Conservation (phyloP, 2,113 vertebrate genomes). For the Poecilia latipinna region DNA sequence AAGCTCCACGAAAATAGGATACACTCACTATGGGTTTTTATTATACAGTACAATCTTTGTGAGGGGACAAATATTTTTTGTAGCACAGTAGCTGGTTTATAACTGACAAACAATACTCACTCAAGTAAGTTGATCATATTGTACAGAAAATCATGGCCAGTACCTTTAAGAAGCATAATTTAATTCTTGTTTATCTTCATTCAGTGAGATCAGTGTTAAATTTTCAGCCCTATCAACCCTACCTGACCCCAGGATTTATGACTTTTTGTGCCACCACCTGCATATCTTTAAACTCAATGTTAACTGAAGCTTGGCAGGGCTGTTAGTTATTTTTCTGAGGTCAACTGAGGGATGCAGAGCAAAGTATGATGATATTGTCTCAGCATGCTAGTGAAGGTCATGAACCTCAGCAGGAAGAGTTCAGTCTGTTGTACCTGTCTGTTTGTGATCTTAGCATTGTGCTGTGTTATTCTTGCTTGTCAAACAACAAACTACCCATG, state of each 20-base stretch:
- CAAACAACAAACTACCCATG: conserved; percentile 17
- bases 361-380: conserved; percentile 46
- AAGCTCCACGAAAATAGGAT: too few relatives aligned
- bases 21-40: too few relatives aligned
- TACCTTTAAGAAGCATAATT: too few relatives aligned
- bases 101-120: background rate
- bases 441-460: conserved; percentile 19
- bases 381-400: conserved; percentile 51
- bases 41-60: background rate
- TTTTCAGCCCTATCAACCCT: conserved; percentile 4
- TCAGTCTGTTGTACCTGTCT: conserved; percentile 35
- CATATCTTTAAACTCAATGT: conserved; percentile 34
- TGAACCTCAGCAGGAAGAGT: conserved; percentile 37
- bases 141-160: background rate
- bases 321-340: conserved; percentile 37
- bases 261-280: conserved; percentile 41
- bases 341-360: conserved; percentile 41
- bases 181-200: background rate
- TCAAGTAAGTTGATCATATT: background rate
- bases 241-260: conserved; percentile 13
- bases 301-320: conserved; percentile 33
- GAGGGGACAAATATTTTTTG: background rate
- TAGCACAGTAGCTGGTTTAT: background rate
- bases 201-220: background rate
- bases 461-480: conserved; percentile 34